Evolutionary conservation across 2,113 vertebrate genomes (phyloP).

Genomic region (Tricholaema leucomelas): DNA sequence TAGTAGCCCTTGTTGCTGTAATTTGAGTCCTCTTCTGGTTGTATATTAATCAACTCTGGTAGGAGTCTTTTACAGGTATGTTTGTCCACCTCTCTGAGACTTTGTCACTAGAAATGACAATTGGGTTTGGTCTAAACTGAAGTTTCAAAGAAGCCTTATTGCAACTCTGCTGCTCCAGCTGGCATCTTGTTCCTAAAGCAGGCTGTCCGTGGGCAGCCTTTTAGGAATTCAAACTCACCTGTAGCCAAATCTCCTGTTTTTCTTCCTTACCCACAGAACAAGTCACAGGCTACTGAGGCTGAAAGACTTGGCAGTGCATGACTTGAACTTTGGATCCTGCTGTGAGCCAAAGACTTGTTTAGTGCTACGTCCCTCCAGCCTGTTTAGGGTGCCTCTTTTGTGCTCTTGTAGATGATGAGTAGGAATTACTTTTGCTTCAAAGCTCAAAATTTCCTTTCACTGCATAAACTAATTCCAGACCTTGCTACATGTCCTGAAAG

Average conservation of each 20-base stretch:
- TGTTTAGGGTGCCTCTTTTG: background rate
- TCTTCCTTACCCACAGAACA: background rate
- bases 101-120: background rate
- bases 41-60: background rate
- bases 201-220: background rate
- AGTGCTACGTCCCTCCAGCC: background rate
- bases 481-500: accelerated
- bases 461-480: background rate
- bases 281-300: background rate
- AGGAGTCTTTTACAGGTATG: background rate
- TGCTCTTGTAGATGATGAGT: background rate
- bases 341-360: background rate
- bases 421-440: background rate
- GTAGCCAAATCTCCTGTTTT: background rate
- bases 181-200: background rate
- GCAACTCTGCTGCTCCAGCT: background rate
- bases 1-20: background rate
- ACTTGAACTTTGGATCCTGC: background rate
- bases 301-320: background rate
- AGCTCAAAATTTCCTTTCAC: background rate
- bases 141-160: background rate
- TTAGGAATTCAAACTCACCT: background rate
- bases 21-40: background rate
- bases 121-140: background rate
- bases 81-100: background rate